Evolutionary conservation across 2,888 invertebrate genomes (phyloP), one percentile per base, ranked within the genome.

Genomic region (Ochropacha duplaris): DNA sequence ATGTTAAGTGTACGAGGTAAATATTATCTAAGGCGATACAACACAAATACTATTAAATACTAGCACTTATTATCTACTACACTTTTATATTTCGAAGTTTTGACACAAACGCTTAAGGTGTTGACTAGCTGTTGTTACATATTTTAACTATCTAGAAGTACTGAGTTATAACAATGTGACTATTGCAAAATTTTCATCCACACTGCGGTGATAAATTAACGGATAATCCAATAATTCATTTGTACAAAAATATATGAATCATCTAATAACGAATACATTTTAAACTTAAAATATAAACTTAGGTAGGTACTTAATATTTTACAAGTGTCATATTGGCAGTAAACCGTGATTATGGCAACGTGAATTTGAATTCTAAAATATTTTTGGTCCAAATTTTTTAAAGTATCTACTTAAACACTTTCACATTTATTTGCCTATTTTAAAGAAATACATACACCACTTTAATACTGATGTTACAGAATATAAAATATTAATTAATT

Each of bases 261-360:
- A 74, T 74, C 73, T 73, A 71, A 59, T 69, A 68, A 74, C 64
- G 63, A 68, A 69, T 67, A 60, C 61, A 69, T 62, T 34, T 50
- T 55, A 54, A 57, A 56, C 58, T 60, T 70, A 74, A 71, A 68
- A 72, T 69, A 76, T 78, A 76, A 75, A 68, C 61, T 68, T 72
- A 72, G 62, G 69, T 73, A 76, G n/a, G n/a, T n/a, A n/a, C 5
- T 24, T 24, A 24, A 78, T 74, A 78, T 78, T 66, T 78, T 71
- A 81, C 82, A 84, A 87, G 86, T 90, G 89, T 90, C 89, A 88
- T 89, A 88, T 88, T 89, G 90, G 89, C 91, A 90, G 90, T 91
- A 84, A n/a, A 84, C 74, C 79, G 81, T 85, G 84, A 84, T 84
- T 88, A 92, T 92, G 92, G 92, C 92, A 92, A 89, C 90, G 85